Evolutionary conservation across 2,113 vertebrate genomes (phyloP).

Genomic region (Pomatorhinus ruficollis): DNA sequence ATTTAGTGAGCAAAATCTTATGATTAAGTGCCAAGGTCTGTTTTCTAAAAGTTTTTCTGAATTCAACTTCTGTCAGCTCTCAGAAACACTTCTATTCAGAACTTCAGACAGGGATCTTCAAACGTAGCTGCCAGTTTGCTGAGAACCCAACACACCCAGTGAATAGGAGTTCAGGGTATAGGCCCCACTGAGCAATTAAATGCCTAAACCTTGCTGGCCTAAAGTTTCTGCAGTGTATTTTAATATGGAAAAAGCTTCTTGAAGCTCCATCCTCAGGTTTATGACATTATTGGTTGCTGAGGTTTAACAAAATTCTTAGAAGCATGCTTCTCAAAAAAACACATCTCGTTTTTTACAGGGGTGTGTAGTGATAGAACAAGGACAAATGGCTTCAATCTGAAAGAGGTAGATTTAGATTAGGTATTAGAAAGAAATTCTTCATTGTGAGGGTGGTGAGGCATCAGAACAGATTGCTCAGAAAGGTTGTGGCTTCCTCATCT

Average conservation of each 20-base stretch:
- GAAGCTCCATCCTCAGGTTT: neutral
- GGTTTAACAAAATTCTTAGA: neutral
- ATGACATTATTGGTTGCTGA: neutral
- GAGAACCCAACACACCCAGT: neutral
- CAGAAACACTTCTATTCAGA: neutral
- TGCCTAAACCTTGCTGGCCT: neutral
- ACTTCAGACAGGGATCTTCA: neutral
- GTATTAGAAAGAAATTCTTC: neutral
- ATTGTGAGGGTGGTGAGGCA: neutral
- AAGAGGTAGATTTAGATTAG: neutral
- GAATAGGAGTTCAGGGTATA: neutral
- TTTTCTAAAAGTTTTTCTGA: neutral
- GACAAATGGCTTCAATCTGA: neutral
- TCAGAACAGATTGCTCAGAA: neutral
- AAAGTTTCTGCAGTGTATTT: neutral
- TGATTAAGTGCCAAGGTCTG: neutral
- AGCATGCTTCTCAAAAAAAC: fast-evolving
- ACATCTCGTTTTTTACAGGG: fast-evolving
- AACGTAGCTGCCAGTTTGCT: fast-evolving
- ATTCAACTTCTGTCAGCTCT: neutral
- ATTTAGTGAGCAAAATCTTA: neutral
- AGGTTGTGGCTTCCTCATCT: neutral
- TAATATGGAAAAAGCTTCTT: neutral
- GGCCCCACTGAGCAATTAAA: neutral
- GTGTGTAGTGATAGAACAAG: neutral